These are phyloP conservation scores for Mnemiopsis leidyi DNA, from an alignment of 37 sponge, comb jelly and placozoan genomes.

Conservation along the genomic window DNA sequence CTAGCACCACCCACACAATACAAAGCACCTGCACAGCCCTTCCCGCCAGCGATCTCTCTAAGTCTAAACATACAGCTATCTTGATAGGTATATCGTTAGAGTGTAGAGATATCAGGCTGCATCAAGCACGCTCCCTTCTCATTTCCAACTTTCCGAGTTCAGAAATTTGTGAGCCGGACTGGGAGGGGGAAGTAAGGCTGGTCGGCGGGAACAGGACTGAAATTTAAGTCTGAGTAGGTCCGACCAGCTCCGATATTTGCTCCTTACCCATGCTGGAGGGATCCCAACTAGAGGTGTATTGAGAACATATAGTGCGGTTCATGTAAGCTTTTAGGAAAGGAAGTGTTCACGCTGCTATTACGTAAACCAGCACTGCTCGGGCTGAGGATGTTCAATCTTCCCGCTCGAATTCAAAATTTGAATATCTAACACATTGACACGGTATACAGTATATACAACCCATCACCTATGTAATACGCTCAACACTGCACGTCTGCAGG, in stretches of 20 bases:
- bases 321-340: neutral
- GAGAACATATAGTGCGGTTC: neutral
- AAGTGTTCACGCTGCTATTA: neutral
- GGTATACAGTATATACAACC: neutral
- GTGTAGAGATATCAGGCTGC: no score
- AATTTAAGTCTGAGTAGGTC: neutral
- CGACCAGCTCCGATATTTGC: no score
- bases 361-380: neutral
- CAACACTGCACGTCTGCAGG: neutral
- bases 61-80: neutral
- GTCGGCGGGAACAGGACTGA: neutral
- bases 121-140: neutral
- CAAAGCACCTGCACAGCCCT: no score
- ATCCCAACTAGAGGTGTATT: neutral
- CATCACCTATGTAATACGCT: neutral
- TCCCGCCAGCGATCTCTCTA: neutral
- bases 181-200: neutral
- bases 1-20: neutral
- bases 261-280: neutral
- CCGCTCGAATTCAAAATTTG: slow-evolving; percentile 25
- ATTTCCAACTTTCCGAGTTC: neutral
- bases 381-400: neutral
- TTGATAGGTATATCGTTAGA: no score
- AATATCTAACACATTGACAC: neutral
- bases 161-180: neutral